Base-by-base conservation (phyloP, 2,797 vertebrate species). In the Odontamblyopus lacepedii region DNA sequence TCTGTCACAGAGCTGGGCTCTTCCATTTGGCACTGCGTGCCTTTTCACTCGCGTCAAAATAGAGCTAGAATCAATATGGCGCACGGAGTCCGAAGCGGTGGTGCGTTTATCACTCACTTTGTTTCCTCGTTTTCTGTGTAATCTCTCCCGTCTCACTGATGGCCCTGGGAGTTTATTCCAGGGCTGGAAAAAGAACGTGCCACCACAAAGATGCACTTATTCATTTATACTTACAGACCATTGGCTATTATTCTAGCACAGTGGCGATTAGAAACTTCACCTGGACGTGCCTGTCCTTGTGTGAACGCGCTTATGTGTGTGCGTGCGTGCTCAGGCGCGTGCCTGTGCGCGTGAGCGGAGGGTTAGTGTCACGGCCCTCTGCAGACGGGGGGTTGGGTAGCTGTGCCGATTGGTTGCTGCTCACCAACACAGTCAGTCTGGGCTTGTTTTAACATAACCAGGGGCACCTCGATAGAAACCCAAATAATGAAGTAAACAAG, bases 361-460 rank as follows among this genome's bases (percentile, higher is more conserved):
- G 41, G 78, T 87, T 81, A 88, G 88, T 89, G 90, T 91, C 90
- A 91, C 89, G 90, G 91, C 91, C 90, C 92, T 87, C 64, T 83
- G 89, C 87, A 89, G 89, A 89, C 88, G 74, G 91, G 94, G 93
- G 93, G 93, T 92, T 93, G 93, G 93, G 93, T 56, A 87, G 90
- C 92, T 55, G 83, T 90, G 91, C 91, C 84, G 92, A 94, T 94
- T 94, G 93, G 92, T 91, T 89, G 91, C 89, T 90, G 88, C 91
- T 90, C 89, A 89, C 91, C 90, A 92, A 88, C 90, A 91, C 87
- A 90, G 86, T 83, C 92, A 83, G 93, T 84, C 92, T 88, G 86
- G 91, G 93, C 91, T 94, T 91, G 92, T 93, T 93, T 94, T 93
- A 95, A 93, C 91, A 91, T 87, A 93, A 92, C 91, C 92, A 82